Percentiles rank a stretch among this genome's conserved stretches.
Evolutionary conservation across 2,113 vertebrate species (phyloP).

Genomic region (Heliornis fulica): DNA sequence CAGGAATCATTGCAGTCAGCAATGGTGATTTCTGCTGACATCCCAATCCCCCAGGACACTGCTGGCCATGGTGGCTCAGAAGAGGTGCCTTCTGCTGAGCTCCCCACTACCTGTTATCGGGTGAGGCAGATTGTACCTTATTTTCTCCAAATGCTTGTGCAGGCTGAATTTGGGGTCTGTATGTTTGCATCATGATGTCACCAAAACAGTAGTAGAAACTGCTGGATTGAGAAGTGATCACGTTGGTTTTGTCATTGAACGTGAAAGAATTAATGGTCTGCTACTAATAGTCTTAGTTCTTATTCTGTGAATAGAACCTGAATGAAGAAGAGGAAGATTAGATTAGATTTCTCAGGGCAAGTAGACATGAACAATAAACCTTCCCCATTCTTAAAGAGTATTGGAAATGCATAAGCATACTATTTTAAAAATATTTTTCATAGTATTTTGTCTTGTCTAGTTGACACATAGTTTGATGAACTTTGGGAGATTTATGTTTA

Average conservation of each 20-base stretch:
- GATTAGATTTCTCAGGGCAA: not conserved
- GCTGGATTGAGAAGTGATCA: not conserved
- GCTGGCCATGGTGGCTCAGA: no score
- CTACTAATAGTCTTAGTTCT: not conserved
- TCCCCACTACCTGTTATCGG: not conserved
- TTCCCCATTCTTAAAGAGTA: not conserved
- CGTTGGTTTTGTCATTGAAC: not conserved
- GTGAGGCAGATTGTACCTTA: not conserved
- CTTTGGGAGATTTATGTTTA: not conserved
- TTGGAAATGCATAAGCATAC: not conserved
- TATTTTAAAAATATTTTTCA: not conserved
- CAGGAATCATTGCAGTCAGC: no score
- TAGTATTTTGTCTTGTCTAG: not conserved
- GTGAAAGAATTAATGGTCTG: not conserved
- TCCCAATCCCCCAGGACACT: no score
- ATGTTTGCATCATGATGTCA: not conserved
- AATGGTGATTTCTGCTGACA: no score
- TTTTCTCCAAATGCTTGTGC: not conserved
- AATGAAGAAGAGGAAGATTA: not conserved
- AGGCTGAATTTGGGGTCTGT: not conserved
- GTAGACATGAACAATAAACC: not conserved
- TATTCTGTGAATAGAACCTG: not conserved
- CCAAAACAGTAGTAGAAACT: not conserved
- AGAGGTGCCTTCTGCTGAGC: not conserved
- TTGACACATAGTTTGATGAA: not conserved